These are phyloP conservation scores for Diabrotica balteata DNA, from an alignment of 2,888 invertebrate genomes.

Conservation along the genomic window DNA sequence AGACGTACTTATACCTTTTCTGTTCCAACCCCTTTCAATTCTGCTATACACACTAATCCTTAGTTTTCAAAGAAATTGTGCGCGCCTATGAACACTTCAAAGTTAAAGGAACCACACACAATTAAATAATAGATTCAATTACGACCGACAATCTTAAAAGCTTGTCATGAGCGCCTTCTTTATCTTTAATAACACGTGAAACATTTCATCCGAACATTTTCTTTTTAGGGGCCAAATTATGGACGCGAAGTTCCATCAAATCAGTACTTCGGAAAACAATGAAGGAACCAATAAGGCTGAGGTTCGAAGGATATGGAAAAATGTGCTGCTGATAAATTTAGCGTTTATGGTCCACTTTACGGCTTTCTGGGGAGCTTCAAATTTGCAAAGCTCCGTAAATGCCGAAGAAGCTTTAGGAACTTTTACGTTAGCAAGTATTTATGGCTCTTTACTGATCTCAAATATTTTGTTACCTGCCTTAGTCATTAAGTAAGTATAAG, in stretches of 20 bases:
- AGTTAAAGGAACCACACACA: no score
- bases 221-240: slow-evolving; percentile 39
- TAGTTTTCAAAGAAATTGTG: no score
- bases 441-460: slow-evolving; percentile 86
- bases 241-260: slow-evolving; percentile 51
- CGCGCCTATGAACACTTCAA: no score
- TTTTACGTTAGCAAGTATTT: slow-evolving; percentile 83
- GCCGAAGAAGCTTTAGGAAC: slow-evolving; percentile 83
- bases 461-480: slow-evolving; percentile 88
- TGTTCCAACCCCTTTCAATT: no score
- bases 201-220: not conserved
- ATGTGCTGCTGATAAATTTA: slow-evolving; percentile 82
- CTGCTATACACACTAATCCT: no score
- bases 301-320: slow-evolving; percentile 80
- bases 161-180: no score
- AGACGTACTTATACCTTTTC: no score
- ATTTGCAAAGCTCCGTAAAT: slow-evolving; percentile 86
- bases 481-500: slow-evolving; percentile 73
- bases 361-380: slow-evolving; percentile 86
- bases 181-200: no score
- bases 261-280: slow-evolving; percentile 47
- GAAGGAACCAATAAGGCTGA: slow-evolving; percentile 61
- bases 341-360: slow-evolving; percentile 94
- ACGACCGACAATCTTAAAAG: no score
- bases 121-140: no score